Conservation (phyloP, 2,797 vertebrate genomes). For the Loris lydekkerianus region DNA sequence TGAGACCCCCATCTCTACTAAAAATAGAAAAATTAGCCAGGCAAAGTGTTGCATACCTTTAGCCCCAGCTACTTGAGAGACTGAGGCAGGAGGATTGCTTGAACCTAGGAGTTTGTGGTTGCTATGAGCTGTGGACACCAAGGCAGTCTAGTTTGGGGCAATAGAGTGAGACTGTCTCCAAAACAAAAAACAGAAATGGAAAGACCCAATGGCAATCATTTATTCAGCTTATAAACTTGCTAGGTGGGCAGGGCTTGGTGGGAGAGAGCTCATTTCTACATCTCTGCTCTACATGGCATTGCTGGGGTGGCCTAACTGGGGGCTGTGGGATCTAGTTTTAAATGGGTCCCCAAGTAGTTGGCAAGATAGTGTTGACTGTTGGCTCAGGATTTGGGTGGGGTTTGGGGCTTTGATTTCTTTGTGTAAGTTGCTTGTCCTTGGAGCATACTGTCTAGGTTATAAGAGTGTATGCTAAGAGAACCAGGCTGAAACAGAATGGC, state of each 20-base stretch:
- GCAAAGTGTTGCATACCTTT: too few relatives aligned
- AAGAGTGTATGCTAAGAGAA: background rate
- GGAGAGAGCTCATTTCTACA: background rate
- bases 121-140: too few relatives aligned
- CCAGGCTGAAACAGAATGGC: background rate
- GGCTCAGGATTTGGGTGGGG: background rate
- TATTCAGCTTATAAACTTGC: background rate
- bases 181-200: too few relatives aligned
- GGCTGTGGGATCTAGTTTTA: background rate
- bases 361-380: slow-evolving; percentile 32
- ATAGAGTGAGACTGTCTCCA: too few relatives aligned
- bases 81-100: too few relatives aligned
- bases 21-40: too few relatives aligned
- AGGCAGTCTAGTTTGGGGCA: too few relatives aligned
- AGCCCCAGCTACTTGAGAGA: too few relatives aligned
- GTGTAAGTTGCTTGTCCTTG: background rate
- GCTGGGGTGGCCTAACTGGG: background rate
- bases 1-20: too few relatives aligned
- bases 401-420: background rate
- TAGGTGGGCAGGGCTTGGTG: background rate
- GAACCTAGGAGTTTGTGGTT: too few relatives aligned
- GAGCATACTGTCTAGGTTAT: background rate
- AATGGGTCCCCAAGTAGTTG: background rate
- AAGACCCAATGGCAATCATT: background rate
- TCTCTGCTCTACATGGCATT: background rate